Base-by-base conservation (phyloP, 2,113 vertebrate genomes). In the Campylomormyrus numenius region DNA sequence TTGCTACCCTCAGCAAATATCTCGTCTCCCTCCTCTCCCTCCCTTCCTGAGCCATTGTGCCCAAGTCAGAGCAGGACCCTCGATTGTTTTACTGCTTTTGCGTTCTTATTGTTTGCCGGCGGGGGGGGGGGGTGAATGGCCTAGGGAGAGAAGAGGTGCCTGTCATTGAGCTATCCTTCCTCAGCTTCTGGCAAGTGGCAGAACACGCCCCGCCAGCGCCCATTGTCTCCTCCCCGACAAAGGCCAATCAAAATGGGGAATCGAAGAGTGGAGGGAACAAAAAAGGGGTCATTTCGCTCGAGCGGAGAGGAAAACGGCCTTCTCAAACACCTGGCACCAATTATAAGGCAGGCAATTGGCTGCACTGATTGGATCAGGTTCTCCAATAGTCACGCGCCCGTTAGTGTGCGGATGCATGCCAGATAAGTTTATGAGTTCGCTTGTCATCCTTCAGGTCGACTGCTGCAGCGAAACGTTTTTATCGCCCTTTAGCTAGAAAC, bases 281-380 rank as follows among this genome's bases (percentile, higher is more conserved):
- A 84, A 84, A 91, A 89, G 90, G 87, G 91, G 80, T 8, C 0
- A 0, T 49, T 39, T 74, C 21, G 35, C 74, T n/a, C 9, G n/a
- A 77, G 66, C n/a, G 80, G 86, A 52, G 24, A 19, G 39, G 49
- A 46, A 87, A 11, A 56, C 88, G 85, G 89, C 92, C 89, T 90
- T 70, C 88, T 80, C 74, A 39, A 93, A 93, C 94, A 95, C 94
- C 95, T 95, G 94, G 90, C 92, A 62, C 87, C 31, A 46, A 45
- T 62, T 88, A 58, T 24, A 56, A 35, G 24, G 10, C 21, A 1
- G n/a, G 31, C 21, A 87, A 87, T 53, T 19, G 85, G 11, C 46
- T 31, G 85, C 46, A 52, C 50, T 87, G 85, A 87, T 52, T 87
- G 48, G 85, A 87, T 52, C 13, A 31, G 9, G 21, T 56, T 52